Evolutionary conservation across 2,113 vertebrate genomes (phyloP).

Genomic region (Halcyon malimbica): DNA sequence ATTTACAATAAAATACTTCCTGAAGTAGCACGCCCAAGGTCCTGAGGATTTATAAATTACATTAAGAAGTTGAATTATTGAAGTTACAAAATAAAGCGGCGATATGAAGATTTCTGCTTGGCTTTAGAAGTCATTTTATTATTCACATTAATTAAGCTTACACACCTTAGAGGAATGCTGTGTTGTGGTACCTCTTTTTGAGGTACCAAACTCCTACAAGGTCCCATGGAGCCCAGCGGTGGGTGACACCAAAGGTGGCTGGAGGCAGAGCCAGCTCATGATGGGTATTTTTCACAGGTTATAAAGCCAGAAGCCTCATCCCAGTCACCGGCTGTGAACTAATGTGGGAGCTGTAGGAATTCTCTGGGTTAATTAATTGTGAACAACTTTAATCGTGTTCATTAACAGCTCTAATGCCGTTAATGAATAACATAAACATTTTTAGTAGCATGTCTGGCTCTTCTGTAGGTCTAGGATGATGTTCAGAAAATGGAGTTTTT

Average conservation of each 20-base stretch:
- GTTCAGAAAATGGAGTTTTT: neutral
- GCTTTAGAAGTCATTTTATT: slow-evolving; percentile 5
- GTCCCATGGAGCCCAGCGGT: neutral
- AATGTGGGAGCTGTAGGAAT: neutral
- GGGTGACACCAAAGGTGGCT: neutral
- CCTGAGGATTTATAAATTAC: slow-evolving; percentile 48
- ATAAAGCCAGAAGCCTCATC: neutral
- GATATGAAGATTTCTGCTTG: neutral
- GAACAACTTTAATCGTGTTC: slow-evolving; percentile 23
- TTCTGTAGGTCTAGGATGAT: neutral
- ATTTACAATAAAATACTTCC: slow-evolving; percentile 28
- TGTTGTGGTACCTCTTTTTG: neutral
- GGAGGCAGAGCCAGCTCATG: neutral
- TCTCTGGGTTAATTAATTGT: slow-evolving; percentile 26
- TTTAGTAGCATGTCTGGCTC: neutral
- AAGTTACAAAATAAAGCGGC: slow-evolving; percentile 27
- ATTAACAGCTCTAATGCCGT: slow-evolving; percentile 15
- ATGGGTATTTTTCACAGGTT: neutral
- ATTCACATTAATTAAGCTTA: neutral
- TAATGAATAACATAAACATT: slow-evolving; percentile 54
- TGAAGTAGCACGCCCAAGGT: slow-evolving; percentile 17
- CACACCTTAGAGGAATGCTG: neutral
- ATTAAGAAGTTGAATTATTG: slow-evolving; percentile 36
- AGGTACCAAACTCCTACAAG: neutral
- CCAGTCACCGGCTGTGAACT: neutral